These are phyloP conservation scores for Linnaemya vulpina DNA, from an alignment of 2,888 invertebrate species.

Conservation along the genomic window DNA sequence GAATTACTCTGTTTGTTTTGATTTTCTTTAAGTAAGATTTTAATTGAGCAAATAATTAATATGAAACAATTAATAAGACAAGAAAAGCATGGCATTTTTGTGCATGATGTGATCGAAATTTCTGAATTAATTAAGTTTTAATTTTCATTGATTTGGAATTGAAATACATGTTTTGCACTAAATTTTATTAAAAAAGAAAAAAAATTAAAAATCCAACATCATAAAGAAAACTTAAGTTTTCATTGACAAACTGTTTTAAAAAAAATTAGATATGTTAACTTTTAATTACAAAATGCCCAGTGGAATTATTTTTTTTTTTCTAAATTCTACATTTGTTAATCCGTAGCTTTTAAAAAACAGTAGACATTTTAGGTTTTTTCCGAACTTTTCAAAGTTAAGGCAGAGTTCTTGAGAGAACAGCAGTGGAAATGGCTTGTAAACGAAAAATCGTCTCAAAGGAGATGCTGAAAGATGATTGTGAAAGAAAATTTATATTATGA, in stretches of 20 bases:
- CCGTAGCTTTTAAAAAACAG: too few relatives aligned
- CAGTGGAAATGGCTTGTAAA: too few relatives aligned
- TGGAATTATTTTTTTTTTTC: too few relatives aligned
- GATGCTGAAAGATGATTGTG: too few relatives aligned
- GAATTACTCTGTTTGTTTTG: conserved; percentile 24
- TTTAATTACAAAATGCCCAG: too few relatives aligned
- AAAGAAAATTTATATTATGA: too few relatives aligned
- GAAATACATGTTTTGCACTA: conserved; percentile 38
- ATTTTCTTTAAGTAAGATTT: conserved; percentile 35
- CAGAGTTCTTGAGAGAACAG: too few relatives aligned
- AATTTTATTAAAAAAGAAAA: neutral
- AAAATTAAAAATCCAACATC: too few relatives aligned
- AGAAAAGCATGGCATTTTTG: conserved; percentile 81
- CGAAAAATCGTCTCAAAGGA: too few relatives aligned
- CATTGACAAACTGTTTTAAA: neutral
- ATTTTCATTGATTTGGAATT: conserved; percentile 24
- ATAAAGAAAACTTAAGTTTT: neutral
- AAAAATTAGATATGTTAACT: neutral
- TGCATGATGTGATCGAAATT: conserved; percentile 76
- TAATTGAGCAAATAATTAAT: conserved; percentile 25
- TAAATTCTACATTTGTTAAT: too few relatives aligned
- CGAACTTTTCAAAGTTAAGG: too few relatives aligned
- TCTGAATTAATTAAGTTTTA: conserved; percentile 21
- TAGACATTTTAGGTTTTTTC: too few relatives aligned
- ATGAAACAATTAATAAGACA: conserved; percentile 11